phyloP scores from a whole-genome alignment of 2,113 vertebrate genomes.

The Solea senegalensis region DNA sequence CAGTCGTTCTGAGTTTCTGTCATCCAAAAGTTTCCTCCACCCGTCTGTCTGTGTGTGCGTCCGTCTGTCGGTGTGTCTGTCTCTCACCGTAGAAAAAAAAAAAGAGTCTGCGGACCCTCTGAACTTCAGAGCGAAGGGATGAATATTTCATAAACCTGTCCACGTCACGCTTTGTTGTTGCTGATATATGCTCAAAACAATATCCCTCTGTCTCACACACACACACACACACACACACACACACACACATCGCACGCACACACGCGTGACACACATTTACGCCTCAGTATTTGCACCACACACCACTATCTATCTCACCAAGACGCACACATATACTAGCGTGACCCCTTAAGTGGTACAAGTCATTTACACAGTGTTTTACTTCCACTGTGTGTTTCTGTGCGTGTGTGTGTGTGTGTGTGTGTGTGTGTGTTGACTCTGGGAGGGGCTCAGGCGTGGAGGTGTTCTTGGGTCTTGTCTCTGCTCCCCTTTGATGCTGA shows the following conservation, averaged over 20 bases:
- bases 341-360: conserved; percentile 69
- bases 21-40: conserved; percentile 25
- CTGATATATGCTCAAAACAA: conserved; percentile 20
- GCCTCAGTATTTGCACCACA: not conserved
- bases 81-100: conserved; percentile 16
- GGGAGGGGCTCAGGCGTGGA: conserved; percentile 35
- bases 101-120: conserved; percentile 38
- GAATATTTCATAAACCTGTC: conserved; percentile 50
- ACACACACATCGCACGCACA: conserved; percentile 7
- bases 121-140: conserved; percentile 47
- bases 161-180: conserved; percentile 47
- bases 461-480: conserved; percentile 66
- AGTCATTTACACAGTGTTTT: conserved; percentile 59
- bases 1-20: conserved; percentile 53
- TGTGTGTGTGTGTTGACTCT: conserved; percentile 17
- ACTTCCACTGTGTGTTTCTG: conserved; percentile 37
- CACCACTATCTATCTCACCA: conserved; percentile 11
- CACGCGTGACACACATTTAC: not conserved
- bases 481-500: conserved; percentile 69
- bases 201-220: conserved; percentile 1
- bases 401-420: conserved; percentile 30
- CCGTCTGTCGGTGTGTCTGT: conserved; percentile 11
- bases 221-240: conserved; percentile 10
- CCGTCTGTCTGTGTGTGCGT: conserved; percentile 8
- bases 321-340: conserved; percentile 35